Base-by-base conservation (phyloP, 92 coral and sea anemone species). In the Phenganax marumi region DNA sequence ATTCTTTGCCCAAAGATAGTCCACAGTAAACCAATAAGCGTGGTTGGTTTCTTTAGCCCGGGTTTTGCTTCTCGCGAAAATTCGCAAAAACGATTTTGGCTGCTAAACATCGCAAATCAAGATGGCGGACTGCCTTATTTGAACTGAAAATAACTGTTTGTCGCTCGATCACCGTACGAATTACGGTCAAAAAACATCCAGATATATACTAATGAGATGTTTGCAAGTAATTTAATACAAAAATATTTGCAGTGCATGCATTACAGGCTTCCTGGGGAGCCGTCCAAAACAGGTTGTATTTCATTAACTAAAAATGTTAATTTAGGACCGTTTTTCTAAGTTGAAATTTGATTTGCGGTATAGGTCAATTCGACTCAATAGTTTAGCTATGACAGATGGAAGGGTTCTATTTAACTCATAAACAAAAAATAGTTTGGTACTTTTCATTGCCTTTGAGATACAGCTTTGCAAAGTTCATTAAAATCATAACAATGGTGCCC, bases 191-290 rank as follows among this genome's bases (percentile, higher is more conserved):
- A 62, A 62, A 62, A 3, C 24, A 8, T 24, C 68, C 25, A 62
- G 68, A 62, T 62, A 62, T 62, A 62, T 24, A 62, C 68, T 14
- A 62, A 62, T 33, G 68, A 62, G 68, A 24, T 62, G 68, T 62
- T 62, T 62, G 22, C 68, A 62, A 62, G 68, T 62, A 62, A 62
- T 62, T 62, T 62, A 62, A 62, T 62, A 14, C 19, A 62, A 0
- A 62, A 62, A 62, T 62, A 62, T 62, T 62, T 62, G 25, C 68
- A 62, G 68, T 62, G 68, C 68, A 62, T 62, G 68, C 16, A 62
- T 62, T 62, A 62, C 68, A 1, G 3, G 68, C 68, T 19, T 62
- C 68, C 68, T 62, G 68, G 24, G 5, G 24, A 62, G 68, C 68
- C 68, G 68, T 62, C 68, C 22, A 62, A 62, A 62, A 62, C 68